phyloP scores from a whole-genome alignment of 2,797 vertebrate genomes.

The Coregonus sp. region DNA sequence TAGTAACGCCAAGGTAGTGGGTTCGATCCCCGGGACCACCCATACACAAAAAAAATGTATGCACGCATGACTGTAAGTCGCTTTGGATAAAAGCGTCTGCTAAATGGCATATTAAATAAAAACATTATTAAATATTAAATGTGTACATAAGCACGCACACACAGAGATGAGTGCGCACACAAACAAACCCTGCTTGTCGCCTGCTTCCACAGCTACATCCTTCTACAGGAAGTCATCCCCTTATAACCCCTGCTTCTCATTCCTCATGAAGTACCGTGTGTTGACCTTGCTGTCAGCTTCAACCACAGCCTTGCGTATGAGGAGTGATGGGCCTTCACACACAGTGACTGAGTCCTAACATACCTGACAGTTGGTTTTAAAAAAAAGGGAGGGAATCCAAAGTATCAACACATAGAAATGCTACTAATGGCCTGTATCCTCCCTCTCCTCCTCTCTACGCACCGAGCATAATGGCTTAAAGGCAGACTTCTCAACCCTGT shows the following conservation, averaged over 20 bases:
- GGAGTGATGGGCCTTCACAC: not conserved
- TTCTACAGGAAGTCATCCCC: not conserved
- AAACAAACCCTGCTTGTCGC: too few relatives aligned
- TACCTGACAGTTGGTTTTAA: not conserved
- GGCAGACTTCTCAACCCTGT: not conserved
- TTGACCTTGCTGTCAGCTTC: slow-evolving; percentile 1
- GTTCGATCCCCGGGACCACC: too few relatives aligned
- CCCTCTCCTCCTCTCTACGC: not conserved
- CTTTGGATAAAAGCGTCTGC: too few relatives aligned
- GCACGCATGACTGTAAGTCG: too few relatives aligned
- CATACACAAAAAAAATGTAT: too few relatives aligned
- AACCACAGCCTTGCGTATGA: not conserved
- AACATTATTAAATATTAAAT: too few relatives aligned
- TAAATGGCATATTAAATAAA: too few relatives aligned
- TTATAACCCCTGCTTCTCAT: not conserved
- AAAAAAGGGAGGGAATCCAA: not conserved
- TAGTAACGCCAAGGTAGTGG: too few relatives aligned
- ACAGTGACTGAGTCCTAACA: not conserved
- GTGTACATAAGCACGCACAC: too few relatives aligned
- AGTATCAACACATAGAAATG: not conserved
- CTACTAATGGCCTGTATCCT: not conserved
- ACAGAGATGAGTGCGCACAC: too few relatives aligned
- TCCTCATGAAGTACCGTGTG: not conserved
- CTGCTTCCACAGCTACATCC: too few relatives aligned
- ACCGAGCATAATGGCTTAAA: not conserved